phyloP scores from a whole-genome alignment of 2,113 vertebrate species.

The Eonycteris spelaea region DNA sequence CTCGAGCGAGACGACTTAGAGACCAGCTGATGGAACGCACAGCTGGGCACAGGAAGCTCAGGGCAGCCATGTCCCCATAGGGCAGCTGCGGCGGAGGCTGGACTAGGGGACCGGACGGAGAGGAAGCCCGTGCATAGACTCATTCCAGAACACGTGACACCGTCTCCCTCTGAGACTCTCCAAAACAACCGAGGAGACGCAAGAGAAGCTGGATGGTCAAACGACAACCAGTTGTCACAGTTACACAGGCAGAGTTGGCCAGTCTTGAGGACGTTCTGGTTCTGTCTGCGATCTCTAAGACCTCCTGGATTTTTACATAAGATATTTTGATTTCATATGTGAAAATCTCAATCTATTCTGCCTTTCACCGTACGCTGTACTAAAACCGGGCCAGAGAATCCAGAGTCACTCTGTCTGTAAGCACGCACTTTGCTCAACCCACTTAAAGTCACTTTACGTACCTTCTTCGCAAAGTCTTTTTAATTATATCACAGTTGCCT shows the following conservation, averaged over 20 bases:
- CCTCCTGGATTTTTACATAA: background rate
- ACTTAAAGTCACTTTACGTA: background rate
- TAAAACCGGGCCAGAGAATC: background rate
- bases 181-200: background rate
- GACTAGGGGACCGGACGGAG: background rate
- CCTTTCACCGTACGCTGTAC: background rate
- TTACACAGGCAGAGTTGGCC: accelerated
- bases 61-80: accelerated
- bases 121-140: accelerated
- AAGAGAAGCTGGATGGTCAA: background rate
- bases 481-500: background rate
- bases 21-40: background rate
- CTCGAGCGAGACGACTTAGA: background rate
- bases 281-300: background rate
- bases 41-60: background rate
- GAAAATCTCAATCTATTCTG: background rate
- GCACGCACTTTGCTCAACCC: background rate
- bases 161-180: background rate
- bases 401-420: background rate
- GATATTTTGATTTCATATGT: background rate
- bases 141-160: accelerated
- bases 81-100: too few species aligned
- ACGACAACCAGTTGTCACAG: background rate
- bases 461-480: background rate
- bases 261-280: background rate